A percentile compares a stretch with the other conserved stretches of the same genome.
Conservation (phyloP, 2,888 invertebrate genomes). For the Marasmarcha lunaedactyla region DNA sequence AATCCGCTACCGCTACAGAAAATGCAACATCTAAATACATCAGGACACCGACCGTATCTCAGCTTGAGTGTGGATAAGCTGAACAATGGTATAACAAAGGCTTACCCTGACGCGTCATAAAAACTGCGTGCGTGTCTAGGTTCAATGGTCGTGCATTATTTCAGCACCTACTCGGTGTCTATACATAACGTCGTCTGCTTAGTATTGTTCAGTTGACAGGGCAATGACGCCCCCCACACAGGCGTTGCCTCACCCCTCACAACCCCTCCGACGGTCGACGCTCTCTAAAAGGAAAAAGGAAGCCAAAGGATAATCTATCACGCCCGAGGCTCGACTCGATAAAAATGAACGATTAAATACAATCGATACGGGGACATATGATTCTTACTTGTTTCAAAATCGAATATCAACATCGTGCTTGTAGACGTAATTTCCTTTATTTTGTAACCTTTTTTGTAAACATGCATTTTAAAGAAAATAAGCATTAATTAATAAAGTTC, state of each 20-base stretch:
- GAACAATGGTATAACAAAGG: no score
- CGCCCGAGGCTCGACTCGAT: constrained; percentile 61
- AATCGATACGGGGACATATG: not conserved
- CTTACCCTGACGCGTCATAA: no score
- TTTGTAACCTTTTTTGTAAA: not conserved
- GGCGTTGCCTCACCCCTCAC: constrained; percentile 31
- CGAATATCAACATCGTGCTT: constrained; percentile 15
- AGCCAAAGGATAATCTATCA: constrained; percentile 68
- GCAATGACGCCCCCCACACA: constrained; percentile 53
- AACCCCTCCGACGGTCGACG: constrained; percentile 62
- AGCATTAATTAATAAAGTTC: not conserved
- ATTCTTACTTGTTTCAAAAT: constrained; percentile 41
- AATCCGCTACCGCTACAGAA: no score
- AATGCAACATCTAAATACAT: no score
- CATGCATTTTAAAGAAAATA: not conserved
- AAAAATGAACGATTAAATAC: constrained; percentile 63
- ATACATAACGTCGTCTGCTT: constrained; percentile 57
- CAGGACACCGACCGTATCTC: no score
- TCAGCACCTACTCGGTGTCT: not conserved
- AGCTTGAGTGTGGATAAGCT: no score
- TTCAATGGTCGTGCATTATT: not conserved
- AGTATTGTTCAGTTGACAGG: constrained; percentile 68
- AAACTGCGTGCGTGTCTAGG: not conserved
- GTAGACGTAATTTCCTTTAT: not conserved
- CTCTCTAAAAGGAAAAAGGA: constrained; percentile 66